Evolutionary conservation across 2,797 vertebrate genomes (phyloP), one percentile per base, ranked within the genome.

Genomic region (Rhynchonycteris naso): DNA sequence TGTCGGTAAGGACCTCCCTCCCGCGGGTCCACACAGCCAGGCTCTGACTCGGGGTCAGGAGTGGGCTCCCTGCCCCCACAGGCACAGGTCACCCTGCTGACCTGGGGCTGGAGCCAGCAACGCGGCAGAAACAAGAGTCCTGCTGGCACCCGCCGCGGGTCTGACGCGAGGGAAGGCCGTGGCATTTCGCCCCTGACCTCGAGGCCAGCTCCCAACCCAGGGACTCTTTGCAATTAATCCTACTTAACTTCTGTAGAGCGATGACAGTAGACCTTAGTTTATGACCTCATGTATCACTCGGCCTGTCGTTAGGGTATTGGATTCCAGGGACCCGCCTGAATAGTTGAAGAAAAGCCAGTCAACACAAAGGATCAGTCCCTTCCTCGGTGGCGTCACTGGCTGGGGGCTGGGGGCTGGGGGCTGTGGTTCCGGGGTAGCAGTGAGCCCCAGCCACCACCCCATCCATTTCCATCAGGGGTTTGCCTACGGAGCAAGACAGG

Each of bases 231-330:
- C 71, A 18, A 78, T 78, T 56, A 88, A 91, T 84, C 81, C 85
- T 58, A 1, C 72, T 89, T 56, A 18, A 35, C 80, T 35, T 28
- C 14, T 3, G 15, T 3, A 19, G 59, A 61, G 92, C 0, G 13
- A 79, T 19, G 87, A 92, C 91, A 74, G 38, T 26, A 26, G 89
- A 79, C 11, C 69, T 43, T 6, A 13, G 38, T 21, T 50, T 78
- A 33, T 16, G 75, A 89, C 72, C 66, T 85, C 93, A 78, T 94
- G 90, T n/a, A 63, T 96, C 95, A 84, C 38, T 69, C 74, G 30
- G 47, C 84, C 52, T 87, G 86, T 90, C 94, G n/a, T 84, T 47
- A 74, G 84, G 76, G 21, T 63, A 90, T 30, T 71, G 89, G 65
- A 76, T 9, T 52, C 24, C 3, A 71, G 52, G 2, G 52, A 56